Evolutionary conservation across 2,888 invertebrate species (phyloP).

Genomic region (Eupithecia vulgata): DNA sequence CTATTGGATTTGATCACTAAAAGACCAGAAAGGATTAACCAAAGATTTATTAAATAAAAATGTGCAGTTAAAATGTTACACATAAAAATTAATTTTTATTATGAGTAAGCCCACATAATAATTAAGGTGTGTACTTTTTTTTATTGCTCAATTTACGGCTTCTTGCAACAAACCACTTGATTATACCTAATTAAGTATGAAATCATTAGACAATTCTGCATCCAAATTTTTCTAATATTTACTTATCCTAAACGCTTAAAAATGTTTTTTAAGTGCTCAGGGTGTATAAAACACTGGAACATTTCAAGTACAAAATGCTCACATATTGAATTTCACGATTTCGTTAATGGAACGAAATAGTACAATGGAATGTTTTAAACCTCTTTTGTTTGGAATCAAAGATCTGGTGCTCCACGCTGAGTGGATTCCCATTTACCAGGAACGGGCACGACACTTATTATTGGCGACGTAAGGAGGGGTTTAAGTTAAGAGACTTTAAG

Average conservation of each 20-base stretch:
- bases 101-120: no score
- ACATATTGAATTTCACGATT: slow-evolving; percentile 30
- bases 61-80: no score
- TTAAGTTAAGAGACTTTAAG: slow-evolving; percentile 7
- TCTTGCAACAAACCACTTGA: background rate
- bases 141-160: background rate
- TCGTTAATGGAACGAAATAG: slow-evolving; percentile 32
- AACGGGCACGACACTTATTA: slow-evolving; percentile 30
- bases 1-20: no score
- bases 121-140: no score
- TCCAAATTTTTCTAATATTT: no score
- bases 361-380: slow-evolving; percentile 29
- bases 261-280: background rate
- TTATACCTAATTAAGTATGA: no score
- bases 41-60: no score
- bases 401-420: slow-evolving; percentile 28
- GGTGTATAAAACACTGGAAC: background rate
- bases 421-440: slow-evolving; percentile 45
- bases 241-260: no score
- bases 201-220: no score
- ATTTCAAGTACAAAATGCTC: slow-evolving; percentile 21
- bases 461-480: slow-evolving; percentile 24
- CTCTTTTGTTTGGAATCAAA: slow-evolving; percentile 36
- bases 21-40: no score
- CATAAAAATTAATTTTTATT: no score